These are phyloP conservation scores for Drosophila nigricruria DNA, from an alignment of 2,888 invertebrate species.

Conservation along the genomic window DNA sequence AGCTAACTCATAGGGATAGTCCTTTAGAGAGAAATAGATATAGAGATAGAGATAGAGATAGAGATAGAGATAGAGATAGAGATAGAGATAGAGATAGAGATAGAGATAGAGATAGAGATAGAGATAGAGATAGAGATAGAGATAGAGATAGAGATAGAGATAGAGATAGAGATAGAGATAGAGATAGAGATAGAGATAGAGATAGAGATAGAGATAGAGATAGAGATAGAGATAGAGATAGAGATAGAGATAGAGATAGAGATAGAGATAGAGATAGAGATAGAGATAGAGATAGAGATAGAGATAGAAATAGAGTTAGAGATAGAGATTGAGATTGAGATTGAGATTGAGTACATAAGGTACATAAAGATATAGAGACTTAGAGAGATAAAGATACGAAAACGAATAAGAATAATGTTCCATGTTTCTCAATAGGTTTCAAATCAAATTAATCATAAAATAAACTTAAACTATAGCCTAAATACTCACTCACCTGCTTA, in stretches of 20 bases:
- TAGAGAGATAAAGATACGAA: too few relatives aligned
- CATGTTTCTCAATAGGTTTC: too few relatives aligned
- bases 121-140: neutral
- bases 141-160: neutral
- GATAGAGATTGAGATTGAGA: too few relatives aligned
- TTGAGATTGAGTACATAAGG: too few relatives aligned
- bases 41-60: neutral
- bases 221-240: neutral
- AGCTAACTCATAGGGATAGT: neutral
- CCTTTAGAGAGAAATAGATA: neutral
- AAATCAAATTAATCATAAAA: neutral
- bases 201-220: neutral
- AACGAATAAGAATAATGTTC: too few relatives aligned
- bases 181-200: neutral
- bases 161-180: neutral
- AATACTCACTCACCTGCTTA: slow-evolving; percentile 9
- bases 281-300: too few relatives aligned
- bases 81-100: neutral
- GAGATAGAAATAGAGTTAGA: too few relatives aligned
- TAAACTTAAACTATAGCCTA: neutral
- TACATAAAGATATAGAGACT: too few relatives aligned
- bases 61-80: neutral
- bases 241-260: neutral
- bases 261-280: too few relatives aligned
- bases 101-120: neutral